Conservation (phyloP, 2,113 vertebrate species). For the Pholis gunnellus region DNA sequence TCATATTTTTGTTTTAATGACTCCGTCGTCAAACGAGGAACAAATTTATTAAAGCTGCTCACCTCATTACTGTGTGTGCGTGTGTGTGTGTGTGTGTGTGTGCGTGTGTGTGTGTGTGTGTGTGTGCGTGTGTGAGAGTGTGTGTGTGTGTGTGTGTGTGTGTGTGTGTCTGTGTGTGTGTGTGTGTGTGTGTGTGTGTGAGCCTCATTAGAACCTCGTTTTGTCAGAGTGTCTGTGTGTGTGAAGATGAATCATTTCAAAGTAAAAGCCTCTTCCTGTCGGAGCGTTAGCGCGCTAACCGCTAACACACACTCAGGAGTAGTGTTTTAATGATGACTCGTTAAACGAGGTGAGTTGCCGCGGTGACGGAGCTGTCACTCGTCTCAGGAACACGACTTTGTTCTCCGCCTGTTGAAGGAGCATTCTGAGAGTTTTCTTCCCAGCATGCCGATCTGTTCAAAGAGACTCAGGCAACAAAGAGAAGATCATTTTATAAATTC, state of each 20-base stretch:
- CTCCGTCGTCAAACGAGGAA: constrained; percentile 36
- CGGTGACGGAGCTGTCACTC: constrained; percentile 19
- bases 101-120: not conserved
- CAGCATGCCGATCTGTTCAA: not conserved
- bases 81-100: not conserved
- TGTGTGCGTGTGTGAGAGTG: constrained; percentile 4
- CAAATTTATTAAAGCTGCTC: constrained; percentile 52
- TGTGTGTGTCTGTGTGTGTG: not conserved
- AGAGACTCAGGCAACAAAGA: not conserved
- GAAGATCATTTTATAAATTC: not conserved
- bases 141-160: not conserved
- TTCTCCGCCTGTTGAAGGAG: constrained; percentile 19
- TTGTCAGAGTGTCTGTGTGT: constrained; percentile 51
- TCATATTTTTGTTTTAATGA: constrained; percentile 62
- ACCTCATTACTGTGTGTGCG: constrained; percentile 43
- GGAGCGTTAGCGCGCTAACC: constrained; percentile 12
- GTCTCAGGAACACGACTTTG: constrained; percentile 24
- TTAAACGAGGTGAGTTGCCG: constrained; percentile 30
- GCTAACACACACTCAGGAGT: not conserved
- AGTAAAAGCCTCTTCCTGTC: constrained; percentile 51
- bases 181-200: constrained; percentile 1
- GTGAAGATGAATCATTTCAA: constrained; percentile 52
- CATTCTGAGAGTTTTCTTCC: constrained; percentile 43
- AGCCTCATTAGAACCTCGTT: constrained; percentile 53
- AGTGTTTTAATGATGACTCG: constrained; percentile 33